These are phyloP conservation scores for Drosophila tani DNA, from an alignment of 1,140 invertebrate species.

Conservation along the genomic window DNA sequence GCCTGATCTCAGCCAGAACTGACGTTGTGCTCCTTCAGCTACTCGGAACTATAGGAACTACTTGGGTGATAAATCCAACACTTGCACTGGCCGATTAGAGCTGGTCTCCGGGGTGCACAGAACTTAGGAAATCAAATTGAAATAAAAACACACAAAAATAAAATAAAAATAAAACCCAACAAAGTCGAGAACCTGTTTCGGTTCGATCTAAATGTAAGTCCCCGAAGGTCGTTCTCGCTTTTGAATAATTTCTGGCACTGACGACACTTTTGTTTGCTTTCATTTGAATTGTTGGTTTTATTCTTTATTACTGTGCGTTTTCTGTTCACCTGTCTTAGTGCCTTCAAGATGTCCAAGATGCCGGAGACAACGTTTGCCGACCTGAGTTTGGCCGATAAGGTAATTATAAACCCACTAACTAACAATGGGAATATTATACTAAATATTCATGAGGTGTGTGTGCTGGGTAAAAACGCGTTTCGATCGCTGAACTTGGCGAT, in stretches of 20 bases:
- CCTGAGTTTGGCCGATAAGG: conserved; percentile 80
- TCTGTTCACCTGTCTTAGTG: conserved; percentile 3
- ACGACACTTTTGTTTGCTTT: conserved; percentile 39
- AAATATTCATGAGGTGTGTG: conserved; percentile 31
- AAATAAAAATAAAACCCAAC: conserved; percentile 15
- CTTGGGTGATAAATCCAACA: neutral
- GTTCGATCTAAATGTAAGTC: conserved; percentile 58
- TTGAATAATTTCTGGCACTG: conserved; percentile 43
- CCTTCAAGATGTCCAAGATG: conserved; percentile 67
- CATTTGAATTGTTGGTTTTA: conserved; percentile 7
- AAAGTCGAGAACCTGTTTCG: conserved; percentile 65
- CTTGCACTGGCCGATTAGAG: conserved; percentile 49
- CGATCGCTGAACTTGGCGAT: conserved; percentile 28
- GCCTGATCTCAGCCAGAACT: conserved; percentile 46
- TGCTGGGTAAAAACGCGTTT: conserved; percentile 25
- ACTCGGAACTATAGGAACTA: conserved; percentile 2
- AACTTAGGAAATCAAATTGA: conserved; percentile 31
- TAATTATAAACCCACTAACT: conserved; percentile 32
- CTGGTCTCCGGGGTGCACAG: conserved; percentile 63
- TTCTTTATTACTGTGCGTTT: neutral
- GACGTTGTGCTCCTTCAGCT: conserved; percentile 36
- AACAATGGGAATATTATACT: conserved; percentile 14
- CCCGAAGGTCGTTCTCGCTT: conserved; percentile 59
- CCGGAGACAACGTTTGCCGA: conserved; percentile 76
- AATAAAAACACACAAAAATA: neutral